These are phyloP conservation scores for Sesamia inferens DNA, from an alignment of 2,888 invertebrate species.

Conservation along the genomic window DNA sequence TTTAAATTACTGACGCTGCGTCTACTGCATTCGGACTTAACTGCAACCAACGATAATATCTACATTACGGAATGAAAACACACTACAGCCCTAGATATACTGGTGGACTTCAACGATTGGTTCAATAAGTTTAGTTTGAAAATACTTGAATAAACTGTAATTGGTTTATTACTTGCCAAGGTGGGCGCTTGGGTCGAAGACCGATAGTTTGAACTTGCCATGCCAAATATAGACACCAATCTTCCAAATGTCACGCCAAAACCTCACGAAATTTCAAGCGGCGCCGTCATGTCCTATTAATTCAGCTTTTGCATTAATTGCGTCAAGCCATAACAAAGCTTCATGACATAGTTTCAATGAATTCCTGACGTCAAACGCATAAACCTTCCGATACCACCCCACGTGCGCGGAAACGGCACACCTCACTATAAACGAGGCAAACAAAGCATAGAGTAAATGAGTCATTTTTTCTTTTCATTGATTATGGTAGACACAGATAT, in stretches of 20 bases:
- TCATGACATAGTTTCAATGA: conserved; percentile 51
- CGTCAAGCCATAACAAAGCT: conserved; percentile 19
- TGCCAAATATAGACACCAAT: not conserved
- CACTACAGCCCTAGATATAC: not conserved
- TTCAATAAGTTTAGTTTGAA: not conserved
- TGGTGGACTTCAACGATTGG: not conserved
- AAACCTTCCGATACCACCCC: conserved; percentile 16
- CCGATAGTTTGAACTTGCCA: not conserved
- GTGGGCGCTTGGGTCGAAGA: not conserved
- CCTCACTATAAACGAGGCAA: conserved; percentile 33
- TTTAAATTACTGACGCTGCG: not conserved
- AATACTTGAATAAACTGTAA: not conserved
- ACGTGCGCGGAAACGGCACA: conserved; percentile 36
- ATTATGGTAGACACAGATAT: conserved; percentile 9
- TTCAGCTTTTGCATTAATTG: conserved; percentile 12
- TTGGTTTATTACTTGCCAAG: not conserved
- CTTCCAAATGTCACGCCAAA: not conserved
- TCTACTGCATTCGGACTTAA: conserved; percentile 7
- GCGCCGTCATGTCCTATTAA: not conserved
- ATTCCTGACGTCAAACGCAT: conserved; percentile 48
- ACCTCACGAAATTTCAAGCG: not conserved
- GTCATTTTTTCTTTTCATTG: conserved; percentile 47
- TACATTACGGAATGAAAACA: conserved; percentile 8
- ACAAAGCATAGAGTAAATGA: conserved; percentile 47
- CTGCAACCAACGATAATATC: not conserved